phyloP scores from a whole-genome alignment of 2,113 vertebrate genomes.

The Hemicordylus capensis region DNA sequence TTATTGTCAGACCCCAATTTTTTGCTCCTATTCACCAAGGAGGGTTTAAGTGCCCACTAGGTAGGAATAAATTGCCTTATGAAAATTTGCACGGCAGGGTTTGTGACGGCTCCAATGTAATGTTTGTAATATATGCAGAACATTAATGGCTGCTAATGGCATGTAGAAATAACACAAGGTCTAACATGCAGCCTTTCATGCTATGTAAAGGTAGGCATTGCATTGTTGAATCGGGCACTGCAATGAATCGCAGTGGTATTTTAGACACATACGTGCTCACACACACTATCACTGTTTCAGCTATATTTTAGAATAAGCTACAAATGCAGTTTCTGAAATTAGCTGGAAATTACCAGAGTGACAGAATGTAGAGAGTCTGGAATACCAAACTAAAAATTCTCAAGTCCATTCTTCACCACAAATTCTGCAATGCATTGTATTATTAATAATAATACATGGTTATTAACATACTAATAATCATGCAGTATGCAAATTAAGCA shows the following conservation, averaged over 20 bases:
- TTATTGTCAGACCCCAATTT: conserved; percentile 66
- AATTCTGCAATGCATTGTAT: neutral
- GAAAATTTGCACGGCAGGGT: conserved; percentile 73
- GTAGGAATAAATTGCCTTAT: conserved; percentile 77
- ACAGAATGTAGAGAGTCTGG: neutral
- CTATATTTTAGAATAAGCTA: conserved; percentile 1
- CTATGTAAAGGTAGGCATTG: neutral
- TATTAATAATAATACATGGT: neutral
- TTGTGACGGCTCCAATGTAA: conserved; percentile 67
- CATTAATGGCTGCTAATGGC: conserved; percentile 66
- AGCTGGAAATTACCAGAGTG: neutral
- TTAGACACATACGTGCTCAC: neutral
- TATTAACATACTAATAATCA: too few relatives aligned
- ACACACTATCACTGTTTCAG: neutral
- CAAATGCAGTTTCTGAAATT: conserved; percentile 8
- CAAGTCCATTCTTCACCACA: neutral
- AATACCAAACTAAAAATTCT: neutral
- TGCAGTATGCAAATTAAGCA: too few relatives aligned
- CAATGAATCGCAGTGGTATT: neutral
- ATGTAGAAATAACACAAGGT: conserved; percentile 65
- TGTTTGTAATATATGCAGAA: conserved; percentile 71
- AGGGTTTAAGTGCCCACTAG: conserved; percentile 71
- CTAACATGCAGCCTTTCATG: neutral
- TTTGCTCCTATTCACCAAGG: conserved; percentile 68
- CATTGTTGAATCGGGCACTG: conserved; percentile 10